Percentiles rank a stretch among this genome's conserved stretches.
phyloP scores from a whole-genome alignment of 2,113 vertebrate species.

The Desmodus rotundus region DNA sequence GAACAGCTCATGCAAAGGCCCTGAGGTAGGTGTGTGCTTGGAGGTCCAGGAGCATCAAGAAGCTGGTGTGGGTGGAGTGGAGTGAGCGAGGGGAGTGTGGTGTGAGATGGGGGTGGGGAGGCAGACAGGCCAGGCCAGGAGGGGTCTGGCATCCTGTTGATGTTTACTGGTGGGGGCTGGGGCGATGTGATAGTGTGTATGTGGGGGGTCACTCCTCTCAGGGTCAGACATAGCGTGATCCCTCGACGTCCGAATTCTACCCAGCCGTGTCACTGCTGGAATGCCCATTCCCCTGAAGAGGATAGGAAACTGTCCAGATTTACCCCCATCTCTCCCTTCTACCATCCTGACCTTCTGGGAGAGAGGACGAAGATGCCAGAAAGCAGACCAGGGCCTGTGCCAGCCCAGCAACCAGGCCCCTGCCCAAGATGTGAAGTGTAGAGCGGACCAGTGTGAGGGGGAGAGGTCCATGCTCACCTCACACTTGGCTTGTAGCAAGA shows the following conservation, averaged over 20 bases:
- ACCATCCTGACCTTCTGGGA: not conserved
- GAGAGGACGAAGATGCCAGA: not conserved
- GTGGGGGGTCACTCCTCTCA: not conserved
- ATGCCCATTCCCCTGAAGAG: not conserved
- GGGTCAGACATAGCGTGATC: not conserved
- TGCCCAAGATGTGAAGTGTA: not conserved
- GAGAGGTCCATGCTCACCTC: too few species aligned
- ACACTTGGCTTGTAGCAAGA: not conserved
- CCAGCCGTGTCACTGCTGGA: not conserved
- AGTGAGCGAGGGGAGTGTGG: not conserved
- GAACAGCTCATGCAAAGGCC: not conserved
- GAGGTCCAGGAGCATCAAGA: not conserved
- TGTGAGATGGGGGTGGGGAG: not conserved
- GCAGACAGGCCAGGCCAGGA: not conserved
- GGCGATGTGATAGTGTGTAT: too few species aligned
- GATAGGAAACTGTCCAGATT: not conserved
- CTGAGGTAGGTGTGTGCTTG: not conserved
- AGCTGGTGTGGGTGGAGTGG: not conserved
- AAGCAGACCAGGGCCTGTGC: not conserved
- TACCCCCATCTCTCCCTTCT: rapidly evolving
- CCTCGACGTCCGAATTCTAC: not conserved
- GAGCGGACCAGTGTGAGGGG: not conserved
- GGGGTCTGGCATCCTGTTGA: not conserved
- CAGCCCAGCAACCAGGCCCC: not conserved
- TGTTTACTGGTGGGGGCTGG: too few species aligned